These are phyloP conservation scores for Matsumurasca onukii DNA, from an alignment of 1,140 invertebrate genomes.

Conservation along the genomic window DNA sequence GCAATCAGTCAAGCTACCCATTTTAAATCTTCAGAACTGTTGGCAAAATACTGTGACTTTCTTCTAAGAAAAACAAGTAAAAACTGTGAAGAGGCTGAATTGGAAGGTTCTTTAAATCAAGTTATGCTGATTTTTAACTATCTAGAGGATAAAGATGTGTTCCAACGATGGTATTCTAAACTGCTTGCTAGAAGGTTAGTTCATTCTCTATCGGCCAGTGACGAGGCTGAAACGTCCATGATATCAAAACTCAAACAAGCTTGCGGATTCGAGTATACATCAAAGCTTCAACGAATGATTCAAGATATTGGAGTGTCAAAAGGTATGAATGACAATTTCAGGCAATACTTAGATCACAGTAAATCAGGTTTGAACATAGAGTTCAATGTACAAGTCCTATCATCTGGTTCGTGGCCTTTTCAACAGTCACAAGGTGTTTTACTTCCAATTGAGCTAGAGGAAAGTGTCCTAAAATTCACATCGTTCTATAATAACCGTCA, in stretches of 20 bases:
- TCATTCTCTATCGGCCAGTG: constrained; percentile 96
- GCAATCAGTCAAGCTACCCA: constrained; percentile 84
- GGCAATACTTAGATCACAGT: constrained; percentile 64
- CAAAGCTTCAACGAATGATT: constrained; percentile 98
- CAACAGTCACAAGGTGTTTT: constrained; percentile 90
- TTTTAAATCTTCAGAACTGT: constrained; percentile 91
- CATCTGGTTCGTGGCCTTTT: constrained; percentile 98
- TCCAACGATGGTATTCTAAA: constrained; percentile 99
- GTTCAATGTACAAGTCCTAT: constrained; percentile 94
- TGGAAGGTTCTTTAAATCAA: constrained; percentile 98
- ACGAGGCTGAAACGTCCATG: constrained; percentile 99
- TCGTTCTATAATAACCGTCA: constrained; percentile 95
- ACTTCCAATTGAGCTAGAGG: constrained; percentile 90
- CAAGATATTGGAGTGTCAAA: constrained; percentile 98
- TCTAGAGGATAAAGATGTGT: constrained; percentile 99
- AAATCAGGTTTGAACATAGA: constrained; percentile 80
- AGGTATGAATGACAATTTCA: constrained; percentile 94
- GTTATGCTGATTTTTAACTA: constrained; percentile 99
- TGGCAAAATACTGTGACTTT: constrained; percentile 98
- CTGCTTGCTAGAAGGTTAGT: constrained; percentile 98
- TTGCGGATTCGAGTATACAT: constrained; percentile 99
- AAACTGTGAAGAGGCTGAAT: constrained; percentile 96
- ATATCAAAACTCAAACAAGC: constrained; percentile 99
- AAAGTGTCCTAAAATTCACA: constrained; percentile 92
- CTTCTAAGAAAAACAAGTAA: constrained; percentile 97